phyloP scores from a whole-genome alignment of 1,140 invertebrate genomes.

The Bombus superbus region DNA sequence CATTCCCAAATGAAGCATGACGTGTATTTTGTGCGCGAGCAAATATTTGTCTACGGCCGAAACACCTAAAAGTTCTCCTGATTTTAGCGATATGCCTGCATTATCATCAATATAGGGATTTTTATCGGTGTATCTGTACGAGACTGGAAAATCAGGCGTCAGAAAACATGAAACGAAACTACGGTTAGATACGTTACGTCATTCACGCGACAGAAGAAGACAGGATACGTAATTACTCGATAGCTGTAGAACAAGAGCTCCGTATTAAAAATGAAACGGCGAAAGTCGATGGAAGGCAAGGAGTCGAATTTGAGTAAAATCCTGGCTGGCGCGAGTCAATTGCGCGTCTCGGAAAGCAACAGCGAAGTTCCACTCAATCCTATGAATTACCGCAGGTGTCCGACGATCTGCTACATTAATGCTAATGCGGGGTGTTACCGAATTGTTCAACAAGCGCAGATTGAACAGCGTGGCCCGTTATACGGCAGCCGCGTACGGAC shows the following conservation, averaged over 20 bases:
- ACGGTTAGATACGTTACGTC: too few relatives aligned
- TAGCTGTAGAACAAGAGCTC: too few relatives aligned
- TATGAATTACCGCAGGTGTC: constrained; percentile 80
- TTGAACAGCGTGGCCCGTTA: constrained; percentile 75
- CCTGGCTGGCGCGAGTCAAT: neutral
- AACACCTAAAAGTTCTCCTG: neutral
- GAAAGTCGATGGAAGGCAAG: neutral
- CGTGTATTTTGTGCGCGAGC: neutral
- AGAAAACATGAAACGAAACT: too few relatives aligned
- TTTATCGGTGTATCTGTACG: too few relatives aligned
- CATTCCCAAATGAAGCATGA: constrained; percentile 2
- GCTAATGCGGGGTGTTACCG: constrained; percentile 78
- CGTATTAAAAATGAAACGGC: neutral
- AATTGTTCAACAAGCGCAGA: constrained; percentile 80
- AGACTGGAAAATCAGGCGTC: too few relatives aligned
- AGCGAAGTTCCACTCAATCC: constrained; percentile 60
- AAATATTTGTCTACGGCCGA: neutral
- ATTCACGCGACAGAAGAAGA: too few relatives aligned
- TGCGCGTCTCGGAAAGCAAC: neutral
- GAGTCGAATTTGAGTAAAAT: neutral
- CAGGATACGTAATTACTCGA: too few relatives aligned
- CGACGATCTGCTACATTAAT: constrained; percentile 78
- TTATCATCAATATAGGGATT: neutral
- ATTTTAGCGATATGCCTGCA: neutral
- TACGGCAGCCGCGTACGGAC: constrained; percentile 70